Evolutionary conservation across 2,113 vertebrate genomes (phyloP), one percentile per base, ranked within the genome.

Genomic region (Chaetops frenatus): DNA sequence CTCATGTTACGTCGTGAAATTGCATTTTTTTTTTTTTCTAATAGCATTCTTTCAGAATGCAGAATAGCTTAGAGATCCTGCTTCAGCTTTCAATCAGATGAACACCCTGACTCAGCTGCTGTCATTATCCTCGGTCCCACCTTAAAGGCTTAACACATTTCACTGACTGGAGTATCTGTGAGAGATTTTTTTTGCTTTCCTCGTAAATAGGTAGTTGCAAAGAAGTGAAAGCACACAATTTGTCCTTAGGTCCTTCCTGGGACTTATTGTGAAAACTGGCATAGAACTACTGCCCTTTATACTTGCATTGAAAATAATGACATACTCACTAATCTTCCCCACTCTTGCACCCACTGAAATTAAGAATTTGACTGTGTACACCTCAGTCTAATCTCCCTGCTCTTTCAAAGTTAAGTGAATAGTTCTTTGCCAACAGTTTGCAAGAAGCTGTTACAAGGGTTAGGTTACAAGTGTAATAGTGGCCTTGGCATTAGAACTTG

Each of bases 1-100:
- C 35, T 84, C 16, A 65, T 1, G 2, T 4, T 78, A 27, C 0
- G 0, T 47, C 12, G 51, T 11, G 13, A 88, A 72, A 62, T 38
- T 14, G 11, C 1, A 0, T n/a, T n/a, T 23, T 40, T 29, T 5
- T 44, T 72, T 7, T 65, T 72, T 74, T n/a, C 47, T 48, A 81
- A 36, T 2, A 72, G 16, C 11, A n/a, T 28, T 45, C 22, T 86
- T 57, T 83, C 35, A 67, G 44, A 77, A 77, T 29, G 22, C 35
- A 54, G 25, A 90, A 45, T 2, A 51, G 7, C 18, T 74, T 38
- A 51, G 53, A 76, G 29, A 79, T 50, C 6, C 19, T 35, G 6
- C 31, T 90, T 65, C 27, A 33, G 3, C 38, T 88, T 76, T 27
- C 36, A 89, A 11, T 45, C 27, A 72, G 40, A 15, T 72, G 5